Evolutionary conservation across 2,797 vertebrate genomes (phyloP), one percentile per base, ranked within the genome.

Genomic region (Rhadinocentrus ornatus): DNA sequence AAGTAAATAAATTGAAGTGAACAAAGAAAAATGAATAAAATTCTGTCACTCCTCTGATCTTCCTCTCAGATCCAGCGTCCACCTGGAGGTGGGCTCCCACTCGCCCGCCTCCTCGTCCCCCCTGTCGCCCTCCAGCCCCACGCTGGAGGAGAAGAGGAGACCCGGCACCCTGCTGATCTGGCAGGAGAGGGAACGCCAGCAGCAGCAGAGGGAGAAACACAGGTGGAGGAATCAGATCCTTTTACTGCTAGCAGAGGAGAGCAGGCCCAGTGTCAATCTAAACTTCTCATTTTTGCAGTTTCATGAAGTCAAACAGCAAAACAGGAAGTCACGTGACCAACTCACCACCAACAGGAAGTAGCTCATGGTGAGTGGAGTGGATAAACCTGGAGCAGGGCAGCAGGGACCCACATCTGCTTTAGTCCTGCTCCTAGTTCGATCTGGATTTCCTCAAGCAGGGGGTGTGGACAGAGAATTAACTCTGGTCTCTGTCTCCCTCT

Each of bases 161-260:
- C 96, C 96, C 0, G 95, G 96, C 7, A 94, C 92, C 5, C 77
- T 97, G 80, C 93, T 93, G 55, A 86, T 97, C 83, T 97, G 96
- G 96, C 96, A 96, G 90, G 96, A 97, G 80, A 89, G 96, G 3
- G 96, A 97, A 82, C 90, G 95, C 2, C 35, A 37, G 5, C 86
- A 78, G 52, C 93, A 93, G 75, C 89, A 93, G 85, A 83, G 70
- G 27, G 92, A 93, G 68, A 92, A 88, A 75, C 64, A 82, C 78
- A 80, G 81, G 82, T 77, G 41, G 6, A 44, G 6, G 4, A 44
- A 44, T 5, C 12, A 73, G 65, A 34, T 34, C 32, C 32, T 7
- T 81, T 72, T 52, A 62, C 35, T 62, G 32, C 32, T 7, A 34
- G 8, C 32, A 10, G 31, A 31, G 32, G 6, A 34, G 8, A 34